Base-by-base conservation (phyloP, 2,113 vertebrate genomes). In the Macquaria australasica region DNA sequence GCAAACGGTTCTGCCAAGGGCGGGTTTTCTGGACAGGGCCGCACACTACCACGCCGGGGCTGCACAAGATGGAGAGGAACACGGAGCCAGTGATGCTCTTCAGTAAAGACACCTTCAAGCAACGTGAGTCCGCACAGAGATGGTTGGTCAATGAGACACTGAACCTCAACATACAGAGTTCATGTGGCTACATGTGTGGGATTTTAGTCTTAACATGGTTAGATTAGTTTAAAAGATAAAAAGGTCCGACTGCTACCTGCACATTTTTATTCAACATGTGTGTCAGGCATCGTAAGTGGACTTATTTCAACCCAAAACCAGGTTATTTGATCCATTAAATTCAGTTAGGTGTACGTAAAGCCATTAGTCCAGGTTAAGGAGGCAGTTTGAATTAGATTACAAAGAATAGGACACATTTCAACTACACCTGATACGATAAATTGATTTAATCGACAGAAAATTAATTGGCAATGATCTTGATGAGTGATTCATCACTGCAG, bases 11-110 rank as follows among this genome's bases (percentile, higher is more conserved):
- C 55, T 98, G 97, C 87, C 94, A 92, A 53, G 96, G 96, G 3
- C 93, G 95, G 50, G 90, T 98, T 76, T 97, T 94, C 88, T 98
- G 97, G 97, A 94, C 83, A 0, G 95, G 97, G 3, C 95, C 96
- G 0, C 94, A 95, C 71, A 59, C 72, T 0, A 51, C 80, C 15
- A 11, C 80, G 31, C 82, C 45, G 37, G 91, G 28, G 21, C 87
- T 63, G 67, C 23, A 87, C 84, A 96, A 97, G 86, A 95, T 98
- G 94, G 96, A 97, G 79, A 92, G 94, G 18, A 92, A 91, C 58
- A 73, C 89, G 0, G n/a, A 91, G 20, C 93, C 94, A 0, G 94
- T 96, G 51, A 81, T 95, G 82, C 91, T 98, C 34, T 98, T 98
- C 92, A 95, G 79, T 43, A 94, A 94, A 14, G 72, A 93, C 1